Evolutionary conservation across 2,888 invertebrate species (phyloP).

Genomic region (Podotricha telesiphe): DNA sequence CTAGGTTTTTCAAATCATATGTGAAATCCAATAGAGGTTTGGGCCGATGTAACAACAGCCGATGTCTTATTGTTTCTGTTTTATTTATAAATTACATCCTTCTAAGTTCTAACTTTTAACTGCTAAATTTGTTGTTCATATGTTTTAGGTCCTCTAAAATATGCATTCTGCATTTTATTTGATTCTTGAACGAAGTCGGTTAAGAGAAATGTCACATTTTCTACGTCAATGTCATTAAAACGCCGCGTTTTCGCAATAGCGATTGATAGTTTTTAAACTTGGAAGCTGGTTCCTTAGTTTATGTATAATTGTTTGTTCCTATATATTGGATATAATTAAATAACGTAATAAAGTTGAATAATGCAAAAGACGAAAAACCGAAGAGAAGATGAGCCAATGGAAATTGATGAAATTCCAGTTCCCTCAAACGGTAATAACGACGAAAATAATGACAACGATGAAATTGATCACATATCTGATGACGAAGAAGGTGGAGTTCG

Average conservation of each 20-base stretch:
- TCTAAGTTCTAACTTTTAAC: no score
- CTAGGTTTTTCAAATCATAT: no score
- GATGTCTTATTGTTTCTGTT: no score
- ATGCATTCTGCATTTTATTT: no score
- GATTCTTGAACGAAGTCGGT: constrained; percentile 11
- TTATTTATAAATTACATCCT: no score
- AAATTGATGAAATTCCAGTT: constrained; percentile 60
- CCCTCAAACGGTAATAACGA: constrained; percentile 47
- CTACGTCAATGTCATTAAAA: constrained; percentile 9
- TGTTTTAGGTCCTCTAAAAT: no score
- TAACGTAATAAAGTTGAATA: constrained; percentile 24
- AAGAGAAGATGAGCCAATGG: constrained; percentile 69
- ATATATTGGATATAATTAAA: not conserved
- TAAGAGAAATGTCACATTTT: not conserved
- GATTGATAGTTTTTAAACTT: constrained; percentile 25
- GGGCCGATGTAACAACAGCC: no score
- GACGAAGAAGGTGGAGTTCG: constrained; percentile 88
- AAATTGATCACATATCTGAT: constrained; percentile 73
- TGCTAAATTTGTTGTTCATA: no score
- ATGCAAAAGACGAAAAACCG: constrained; percentile 65
- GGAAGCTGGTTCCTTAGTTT: not conserved
- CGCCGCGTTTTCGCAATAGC: constrained; percentile 26
- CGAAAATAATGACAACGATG: constrained; percentile 51
- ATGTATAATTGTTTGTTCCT: not conserved
- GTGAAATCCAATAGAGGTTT: no score